Evolutionary conservation across 1,140 invertebrate genomes (phyloP).

Genomic region (Papilio xuthus): DNA sequence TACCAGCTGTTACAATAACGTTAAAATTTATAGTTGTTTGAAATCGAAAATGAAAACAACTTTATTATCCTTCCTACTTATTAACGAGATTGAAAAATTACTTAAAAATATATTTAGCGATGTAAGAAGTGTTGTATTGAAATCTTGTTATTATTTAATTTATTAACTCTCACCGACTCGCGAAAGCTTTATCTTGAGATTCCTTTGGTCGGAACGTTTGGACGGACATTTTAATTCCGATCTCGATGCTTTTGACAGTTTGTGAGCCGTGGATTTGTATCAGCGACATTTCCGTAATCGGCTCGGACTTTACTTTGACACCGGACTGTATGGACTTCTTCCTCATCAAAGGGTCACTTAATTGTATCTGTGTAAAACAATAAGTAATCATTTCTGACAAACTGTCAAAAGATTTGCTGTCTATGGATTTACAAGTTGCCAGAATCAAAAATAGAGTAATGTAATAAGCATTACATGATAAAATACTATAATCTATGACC

Average conservation of each 20-base stretch:
- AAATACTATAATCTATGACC: neutral
- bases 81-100: neutral
- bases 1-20: conserved; percentile 10
- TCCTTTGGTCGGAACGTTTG: conserved; percentile 42
- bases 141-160: conserved; percentile 43
- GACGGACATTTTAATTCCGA: conserved; percentile 58
- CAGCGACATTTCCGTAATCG: conserved; percentile 51
- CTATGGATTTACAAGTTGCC: neutral
- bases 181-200: conserved; percentile 44
- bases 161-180: conserved; percentile 42
- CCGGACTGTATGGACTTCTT: conserved; percentile 14
- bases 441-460: neutral
- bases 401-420: neutral
- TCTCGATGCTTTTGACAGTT: conserved; percentile 55
- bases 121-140: conserved; percentile 28
- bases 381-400: neutral
- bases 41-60: neutral
- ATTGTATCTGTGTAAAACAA: neutral
- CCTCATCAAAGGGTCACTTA: neutral
- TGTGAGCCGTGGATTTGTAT: conserved; percentile 53
- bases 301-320: conserved; percentile 26
- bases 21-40: conserved; percentile 26
- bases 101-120: neutral
- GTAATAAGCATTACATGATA: neutral
- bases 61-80: neutral